A percentile compares a stretch with the other conserved stretches of the same genome.
These are phyloP conservation scores for Cylindroiulus punctatus DNA, from an alignment of 2,888 invertebrate species.

Conservation along the genomic window DNA sequence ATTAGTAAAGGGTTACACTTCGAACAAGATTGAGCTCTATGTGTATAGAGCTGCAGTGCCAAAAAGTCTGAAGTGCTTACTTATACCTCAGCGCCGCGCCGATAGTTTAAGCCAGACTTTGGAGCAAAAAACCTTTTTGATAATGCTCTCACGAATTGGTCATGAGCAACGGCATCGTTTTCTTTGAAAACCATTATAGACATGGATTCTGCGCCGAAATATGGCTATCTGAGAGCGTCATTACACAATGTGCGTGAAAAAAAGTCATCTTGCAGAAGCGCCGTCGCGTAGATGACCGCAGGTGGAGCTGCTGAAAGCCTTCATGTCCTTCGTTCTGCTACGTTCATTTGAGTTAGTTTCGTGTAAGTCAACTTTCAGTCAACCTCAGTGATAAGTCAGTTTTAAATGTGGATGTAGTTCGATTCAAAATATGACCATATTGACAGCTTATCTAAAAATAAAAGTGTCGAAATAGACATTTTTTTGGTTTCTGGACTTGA, in stretches of 20 bases:
- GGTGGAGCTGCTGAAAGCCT: too few relatives aligned
- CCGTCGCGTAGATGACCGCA: neutral
- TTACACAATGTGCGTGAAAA: neutral
- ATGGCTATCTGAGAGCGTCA: neutral
- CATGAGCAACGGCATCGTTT: neutral
- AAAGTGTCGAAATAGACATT: too few relatives aligned
- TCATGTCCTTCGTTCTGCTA: too few relatives aligned
- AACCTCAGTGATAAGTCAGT: too few relatives aligned
- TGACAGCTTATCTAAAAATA: too few relatives aligned
- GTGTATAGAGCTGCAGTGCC: slow-evolving; percentile 3
- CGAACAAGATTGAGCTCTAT: neutral
- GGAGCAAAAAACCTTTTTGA: slow-evolving; percentile 8
- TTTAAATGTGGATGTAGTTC: too few relatives aligned
- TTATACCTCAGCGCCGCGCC: neutral
- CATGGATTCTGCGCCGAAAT: neutral
- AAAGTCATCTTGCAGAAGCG: neutral
- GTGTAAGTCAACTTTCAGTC: too few relatives aligned
- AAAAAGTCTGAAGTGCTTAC: slow-evolving; percentile 45
- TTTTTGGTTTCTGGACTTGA: too few relatives aligned
- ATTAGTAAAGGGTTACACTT: slow-evolving; percentile 43
- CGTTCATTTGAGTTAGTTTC: too few relatives aligned
- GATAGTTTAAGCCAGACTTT: neutral
- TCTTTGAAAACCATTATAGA: neutral
- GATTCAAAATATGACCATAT: too few relatives aligned
- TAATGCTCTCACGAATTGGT: slow-evolving; percentile 34